Evolutionary conservation across 2,113 vertebrate genomes (phyloP), one percentile per base, ranked within the genome.

Genomic region (Dolichallabes microphthalmus): DNA sequence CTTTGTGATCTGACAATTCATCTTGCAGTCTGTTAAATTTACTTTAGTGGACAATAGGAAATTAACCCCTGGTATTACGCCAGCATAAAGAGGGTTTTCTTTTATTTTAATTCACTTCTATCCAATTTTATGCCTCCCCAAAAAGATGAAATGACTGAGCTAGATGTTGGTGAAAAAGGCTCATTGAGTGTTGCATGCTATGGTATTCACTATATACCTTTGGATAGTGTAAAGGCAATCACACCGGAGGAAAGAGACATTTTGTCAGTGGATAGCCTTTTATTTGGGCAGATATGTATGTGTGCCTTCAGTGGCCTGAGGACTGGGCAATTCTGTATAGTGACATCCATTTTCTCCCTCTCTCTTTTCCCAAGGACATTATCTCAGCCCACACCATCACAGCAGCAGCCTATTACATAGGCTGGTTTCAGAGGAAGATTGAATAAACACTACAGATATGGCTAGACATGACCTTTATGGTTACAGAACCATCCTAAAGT

Each of bases 171-270:
- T 88, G 75, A 74, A 81, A 85, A 84, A 83, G 87, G 87, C 77
- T 76, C 12, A 82, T 81, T 87, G 87, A 88, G 90, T 85, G 74
- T 88, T 19, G 57, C 86, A 75, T 45, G 82, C 68, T 11, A 39
- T 89, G 75, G 84, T 88, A 80, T 88, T 82, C 19, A 19, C 74
- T 84, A 57, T 50, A 50, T 85, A 27, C 35, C 57, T 73, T 83
- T 50, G 15, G 35, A 73, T 74, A 60, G 64, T 77, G 66, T 80
- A 61, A 75, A 91, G 89, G 84, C 80, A 92, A 88, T 89, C 85
- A 89, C 86, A 84, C 83, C 89, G 73, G 81, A 86, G 32, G 85
- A 88, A 87, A 89, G 78, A 87, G 63, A 81, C 85, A 52, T 88
- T 89, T 69, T 86, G 45, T 84, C 63, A 50, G 74, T 82, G 35